Percentiles rank a stretch among this genome's conserved stretches.
These are phyloP conservation scores for Abrostola tripartita DNA, from an alignment of 2,888 invertebrate species.

Conservation along the genomic window DNA sequence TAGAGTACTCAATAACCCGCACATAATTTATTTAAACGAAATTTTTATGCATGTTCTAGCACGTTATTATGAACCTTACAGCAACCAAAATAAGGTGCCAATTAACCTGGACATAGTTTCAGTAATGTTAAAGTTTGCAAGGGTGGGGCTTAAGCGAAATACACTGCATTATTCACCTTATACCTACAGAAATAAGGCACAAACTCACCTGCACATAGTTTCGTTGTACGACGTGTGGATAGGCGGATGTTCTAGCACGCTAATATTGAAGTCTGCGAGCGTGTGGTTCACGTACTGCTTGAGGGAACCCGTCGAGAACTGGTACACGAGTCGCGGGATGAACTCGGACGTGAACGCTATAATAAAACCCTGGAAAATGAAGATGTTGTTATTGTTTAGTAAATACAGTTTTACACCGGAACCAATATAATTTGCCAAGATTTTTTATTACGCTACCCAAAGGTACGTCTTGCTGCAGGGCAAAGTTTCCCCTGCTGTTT, in stretches of 20 bases:
- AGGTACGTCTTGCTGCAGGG: too few relatives aligned
- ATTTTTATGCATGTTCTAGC: too few relatives aligned
- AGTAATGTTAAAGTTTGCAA: not conserved
- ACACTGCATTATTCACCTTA: constrained; percentile 1
- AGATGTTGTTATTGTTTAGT: not conserved
- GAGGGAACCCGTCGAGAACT: constrained; percentile 89
- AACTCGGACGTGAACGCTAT: constrained; percentile 99
- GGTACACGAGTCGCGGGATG: constrained; percentile 96
- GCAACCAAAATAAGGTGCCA: not conserved
- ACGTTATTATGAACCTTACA: not conserved
- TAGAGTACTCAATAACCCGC: not conserved
- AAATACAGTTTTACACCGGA: not conserved
- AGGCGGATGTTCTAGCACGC: constrained; percentile 88
- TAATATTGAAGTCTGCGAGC: constrained; percentile 91
- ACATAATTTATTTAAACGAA: not conserved
- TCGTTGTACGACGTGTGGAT: constrained; percentile 80
- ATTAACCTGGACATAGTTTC: too few relatives aligned
- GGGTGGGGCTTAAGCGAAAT: not conserved
- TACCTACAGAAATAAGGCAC: not conserved
- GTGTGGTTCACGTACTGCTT: constrained; percentile 94
- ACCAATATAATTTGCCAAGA: too few relatives aligned
- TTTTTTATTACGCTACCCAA: too few relatives aligned
- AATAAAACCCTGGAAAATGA: constrained; percentile 93
- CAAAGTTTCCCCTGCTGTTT: too few relatives aligned
- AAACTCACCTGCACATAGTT: constrained; percentile 89